Base-by-base conservation (phyloP, 2,888 invertebrate species). In the Shargacucullia verbasci region DNA sequence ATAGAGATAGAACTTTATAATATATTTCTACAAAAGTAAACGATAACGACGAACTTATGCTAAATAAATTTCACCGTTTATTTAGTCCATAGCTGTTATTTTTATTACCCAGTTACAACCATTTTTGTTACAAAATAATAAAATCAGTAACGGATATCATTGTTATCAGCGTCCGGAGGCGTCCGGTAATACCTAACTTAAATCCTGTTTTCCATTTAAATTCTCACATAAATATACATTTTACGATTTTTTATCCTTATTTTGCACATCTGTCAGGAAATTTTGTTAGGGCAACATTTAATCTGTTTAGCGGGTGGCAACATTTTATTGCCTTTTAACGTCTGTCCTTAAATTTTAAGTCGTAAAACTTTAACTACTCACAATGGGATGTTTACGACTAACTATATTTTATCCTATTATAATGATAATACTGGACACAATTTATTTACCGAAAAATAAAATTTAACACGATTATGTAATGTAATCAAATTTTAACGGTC, bases 351-450 rank as follows among this genome's bases (percentile, higher is more conserved):
- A 79, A 85, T 79, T 87, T 82, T 41, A 72, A 64, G 74, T 84
- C 87, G 81, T 91, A 82, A 91, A 91, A 81, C 62, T 73, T 84
- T 83, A 81, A 89, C 78, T 82, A 79, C 77, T 75, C 56, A 74
- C 82, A 86, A 80, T 80, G 77, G 81, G 76, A 86, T 84, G 80
- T 90, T 91, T 89, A 91, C 73, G 82, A 79, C 74, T 73, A 70
- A 59, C 75, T 77, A 78, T 91, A 91, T 86, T 85, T 90, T 80
- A 89, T 80, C 73, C 83, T 82, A 88, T 90, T 90, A 86, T 86
- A 60, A 83, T 84, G 40, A 56, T 59, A 73, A 69, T 71, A 8
- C 39, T 46, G 55, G 55, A 62, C 63, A 50, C 70, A 70, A 76
- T 76, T 73, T 70, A 74, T 73, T 65, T 72, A 76, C 53, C 56